Evolutionary conservation across 2,797 vertebrate species (phyloP).

Genomic region (Champsocephalus gunnari): DNA sequence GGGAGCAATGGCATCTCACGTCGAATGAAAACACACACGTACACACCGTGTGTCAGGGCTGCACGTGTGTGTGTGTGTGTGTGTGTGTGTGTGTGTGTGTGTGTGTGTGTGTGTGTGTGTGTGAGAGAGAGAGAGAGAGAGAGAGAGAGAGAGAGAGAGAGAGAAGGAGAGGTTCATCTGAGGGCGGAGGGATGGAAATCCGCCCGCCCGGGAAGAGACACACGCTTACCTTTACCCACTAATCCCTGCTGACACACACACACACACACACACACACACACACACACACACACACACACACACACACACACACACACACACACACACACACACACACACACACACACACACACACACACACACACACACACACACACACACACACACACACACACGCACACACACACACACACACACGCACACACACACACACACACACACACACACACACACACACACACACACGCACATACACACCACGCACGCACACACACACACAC

Average conservation of each 20-base stretch:
- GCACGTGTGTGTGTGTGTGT: neutral
- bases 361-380: neutral
- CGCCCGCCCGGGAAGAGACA: slow-evolving; percentile 73
- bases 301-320: slow-evolving; percentile 4
- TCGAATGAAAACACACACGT: neutral
- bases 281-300: slow-evolving; percentile 21
- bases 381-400: neutral
- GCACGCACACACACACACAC: neutral
- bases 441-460: neutral
- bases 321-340: neutral
- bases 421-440: slow-evolving; percentile 66
- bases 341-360: neutral
- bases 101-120: neutral
- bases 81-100: no score
- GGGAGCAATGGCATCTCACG: slow-evolving; percentile 86
- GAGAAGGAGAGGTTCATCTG: no score
- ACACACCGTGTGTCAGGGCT: slow-evolving; percentile 2
- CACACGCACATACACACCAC: neutral
- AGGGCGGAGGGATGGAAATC: slow-evolving; percentile 69
- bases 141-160: no score
- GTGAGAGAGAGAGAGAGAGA: no score
- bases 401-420: slow-evolving; percentile 2
- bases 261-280: slow-evolving; percentile 27
- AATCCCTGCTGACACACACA: slow-evolving; percentile 86
- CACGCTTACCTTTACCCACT: slow-evolving; percentile 82